Conservation (phyloP, 2,113 vertebrate genomes). For the Istiophorus platypterus region DNA sequence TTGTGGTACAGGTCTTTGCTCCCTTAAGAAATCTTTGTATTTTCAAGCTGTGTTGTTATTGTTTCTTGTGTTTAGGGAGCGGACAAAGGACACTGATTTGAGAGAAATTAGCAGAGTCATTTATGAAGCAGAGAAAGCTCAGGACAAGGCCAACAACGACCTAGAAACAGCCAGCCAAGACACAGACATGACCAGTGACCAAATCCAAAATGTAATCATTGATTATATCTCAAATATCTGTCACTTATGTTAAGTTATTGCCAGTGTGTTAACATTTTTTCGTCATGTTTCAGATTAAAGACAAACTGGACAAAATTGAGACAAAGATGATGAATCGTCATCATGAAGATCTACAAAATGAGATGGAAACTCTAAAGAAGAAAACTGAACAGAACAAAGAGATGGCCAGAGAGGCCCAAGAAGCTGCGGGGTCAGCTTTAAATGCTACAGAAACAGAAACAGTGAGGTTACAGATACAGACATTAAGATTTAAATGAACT, state of each 20-base stretch:
- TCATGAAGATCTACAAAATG: slow-evolving; percentile 67
- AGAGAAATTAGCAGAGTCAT: slow-evolving; percentile 75
- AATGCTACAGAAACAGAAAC: slow-evolving; percentile 22
- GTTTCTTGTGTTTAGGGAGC: slow-evolving; percentile 79
- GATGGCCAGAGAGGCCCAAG: slow-evolving; percentile 64
- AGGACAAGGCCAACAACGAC: slow-evolving; percentile 70
- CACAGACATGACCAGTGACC: slow-evolving; percentile 62
- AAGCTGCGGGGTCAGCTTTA: slow-evolving; percentile 73
- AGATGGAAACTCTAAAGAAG: slow-evolving; percentile 76
- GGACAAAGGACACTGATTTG: slow-evolving; percentile 77
- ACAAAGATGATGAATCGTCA: slow-evolving; percentile 65
- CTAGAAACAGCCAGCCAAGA: slow-evolving; percentile 72
- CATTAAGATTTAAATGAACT: too few species aligned
- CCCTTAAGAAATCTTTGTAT: not conserved
- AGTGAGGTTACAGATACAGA: too few species aligned
- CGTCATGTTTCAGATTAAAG: slow-evolving; percentile 78
- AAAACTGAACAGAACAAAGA: slow-evolving; percentile 81
- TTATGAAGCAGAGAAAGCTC: slow-evolving; percentile 76
- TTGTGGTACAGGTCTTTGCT: not conserved
- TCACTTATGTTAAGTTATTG: not conserved
- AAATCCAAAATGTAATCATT: slow-evolving; percentile 79
- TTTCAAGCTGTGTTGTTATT: not conserved
- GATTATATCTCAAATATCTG: not conserved
- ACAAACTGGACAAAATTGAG: slow-evolving; percentile 73
- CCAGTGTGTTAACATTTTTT: not conserved